phyloP scores from a whole-genome alignment of 2,113 vertebrate genomes.

The Phylloscopus trochiloides region DNA sequence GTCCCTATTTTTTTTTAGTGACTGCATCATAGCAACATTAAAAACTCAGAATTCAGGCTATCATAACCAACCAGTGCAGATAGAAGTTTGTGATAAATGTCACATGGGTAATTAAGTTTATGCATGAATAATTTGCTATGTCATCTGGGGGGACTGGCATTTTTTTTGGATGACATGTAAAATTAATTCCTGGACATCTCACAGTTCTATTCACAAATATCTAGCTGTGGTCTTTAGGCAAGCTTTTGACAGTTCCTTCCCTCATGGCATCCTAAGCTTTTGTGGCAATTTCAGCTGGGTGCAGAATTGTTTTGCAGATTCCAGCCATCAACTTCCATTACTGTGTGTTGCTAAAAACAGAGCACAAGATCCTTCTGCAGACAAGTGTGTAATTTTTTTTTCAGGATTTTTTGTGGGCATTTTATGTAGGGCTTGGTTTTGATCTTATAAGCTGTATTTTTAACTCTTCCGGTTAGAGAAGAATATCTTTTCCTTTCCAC shows the following conservation, averaged over 20 bases:
- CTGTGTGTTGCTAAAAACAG: not conserved
- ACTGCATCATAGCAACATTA: not conserved
- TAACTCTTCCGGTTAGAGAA: not conserved
- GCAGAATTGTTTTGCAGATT: not conserved
- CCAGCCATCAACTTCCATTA: not conserved
- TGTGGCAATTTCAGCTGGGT: not conserved
- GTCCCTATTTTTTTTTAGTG: constrained; percentile 17
- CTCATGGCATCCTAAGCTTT: not conserved
- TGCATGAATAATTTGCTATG: constrained; percentile 37
- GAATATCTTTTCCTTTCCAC: not conserved
- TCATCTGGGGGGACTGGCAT: not conserved
- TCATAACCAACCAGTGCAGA: not conserved
- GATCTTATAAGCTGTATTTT: not conserved
- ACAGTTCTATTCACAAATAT: not conserved
- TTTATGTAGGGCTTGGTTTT: not conserved
- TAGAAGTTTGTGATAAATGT: constrained; percentile 23
- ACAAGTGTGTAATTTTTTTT: not conserved
- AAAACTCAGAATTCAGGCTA: not conserved
- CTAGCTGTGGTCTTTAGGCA: not conserved
- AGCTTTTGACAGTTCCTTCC: not conserved
- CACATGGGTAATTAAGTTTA: constrained; percentile 37
- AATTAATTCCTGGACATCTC: not conserved
- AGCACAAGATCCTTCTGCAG: not conserved
- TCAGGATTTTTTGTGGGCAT: not conserved
- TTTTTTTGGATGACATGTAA: constrained; percentile 27